phyloP scores from a whole-genome alignment of 2,113 vertebrate genomes.

The Azemiops feae region DNA sequence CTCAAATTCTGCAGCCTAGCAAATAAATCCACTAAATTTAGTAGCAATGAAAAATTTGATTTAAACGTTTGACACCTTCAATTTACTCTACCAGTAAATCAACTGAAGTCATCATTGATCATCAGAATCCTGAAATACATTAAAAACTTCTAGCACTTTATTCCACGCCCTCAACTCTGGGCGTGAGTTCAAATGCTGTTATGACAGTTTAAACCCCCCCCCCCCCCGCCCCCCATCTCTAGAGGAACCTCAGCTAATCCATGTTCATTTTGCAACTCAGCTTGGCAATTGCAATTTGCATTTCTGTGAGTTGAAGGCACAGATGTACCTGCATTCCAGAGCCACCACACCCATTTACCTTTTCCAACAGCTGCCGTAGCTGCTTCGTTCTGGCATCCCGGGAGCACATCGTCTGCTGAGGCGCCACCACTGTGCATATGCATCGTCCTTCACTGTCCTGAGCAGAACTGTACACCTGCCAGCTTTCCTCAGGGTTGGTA shows the following conservation, averaged over 20 bases:
- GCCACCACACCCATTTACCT: slow-evolving; percentile 73
- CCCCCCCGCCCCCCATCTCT: neutral
- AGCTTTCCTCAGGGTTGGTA: slow-evolving; percentile 95
- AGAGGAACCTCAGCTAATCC: neutral
- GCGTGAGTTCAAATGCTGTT: neutral
- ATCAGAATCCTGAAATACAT: neutral
- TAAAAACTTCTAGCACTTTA: neutral
- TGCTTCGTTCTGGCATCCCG: slow-evolving; percentile 96
- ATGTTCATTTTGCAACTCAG: neutral
- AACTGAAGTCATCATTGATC: neutral
- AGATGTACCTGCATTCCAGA: neutral
- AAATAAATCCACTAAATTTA: neutral
- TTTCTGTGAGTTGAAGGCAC: neutral
- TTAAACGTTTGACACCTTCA: neutral
- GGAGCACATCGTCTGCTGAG: slow-evolving; percentile 97
- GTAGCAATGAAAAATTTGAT: neutral
- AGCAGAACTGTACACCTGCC: slow-evolving; percentile 99
- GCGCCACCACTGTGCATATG: slow-evolving; percentile 98
- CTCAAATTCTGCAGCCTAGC: neutral
- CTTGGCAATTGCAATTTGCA: neutral
- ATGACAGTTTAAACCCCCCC: neutral
- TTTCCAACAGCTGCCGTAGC: slow-evolving; percentile 97
- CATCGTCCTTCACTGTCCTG: slow-evolving; percentile 98
- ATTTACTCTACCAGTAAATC: neutral
- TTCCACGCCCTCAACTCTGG: neutral